These are phyloP conservation scores for Oryzias sinensis DNA, from an alignment of 2,797 vertebrate genomes.

Conservation along the genomic window DNA sequence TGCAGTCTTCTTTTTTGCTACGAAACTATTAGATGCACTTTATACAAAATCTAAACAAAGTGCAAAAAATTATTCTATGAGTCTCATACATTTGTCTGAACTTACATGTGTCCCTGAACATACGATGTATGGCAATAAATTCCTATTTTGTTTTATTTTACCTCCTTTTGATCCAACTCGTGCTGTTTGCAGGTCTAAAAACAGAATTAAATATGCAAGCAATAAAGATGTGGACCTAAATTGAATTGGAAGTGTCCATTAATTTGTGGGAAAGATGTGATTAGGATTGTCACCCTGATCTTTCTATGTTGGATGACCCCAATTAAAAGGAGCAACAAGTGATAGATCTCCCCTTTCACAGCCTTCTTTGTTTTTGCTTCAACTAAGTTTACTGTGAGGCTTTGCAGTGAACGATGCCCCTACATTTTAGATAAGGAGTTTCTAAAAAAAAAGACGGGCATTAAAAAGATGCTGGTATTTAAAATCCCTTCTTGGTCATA, in stretches of 20 bases:
- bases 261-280: slow-evolving; percentile 37
- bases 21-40: too few species aligned
- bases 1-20: too few species aligned
- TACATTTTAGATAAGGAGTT: too few species aligned
- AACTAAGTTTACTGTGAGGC: slow-evolving; percentile 3
- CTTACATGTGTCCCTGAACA: not conserved
- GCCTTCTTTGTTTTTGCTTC: slow-evolving; percentile 8
- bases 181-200: slow-evolving; percentile 13
- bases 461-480: too few species aligned
- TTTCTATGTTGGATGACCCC: slow-evolving; percentile 46
- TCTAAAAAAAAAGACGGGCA: too few species aligned
- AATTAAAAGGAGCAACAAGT: slow-evolving; percentile 25
- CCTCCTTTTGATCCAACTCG: not conserved
- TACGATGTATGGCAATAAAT: slow-evolving; percentile 1
- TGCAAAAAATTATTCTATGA: too few species aligned
- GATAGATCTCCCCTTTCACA: slow-evolving; percentile 18
- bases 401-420: not conserved
- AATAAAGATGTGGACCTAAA: slow-evolving; percentile 34
- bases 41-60: too few species aligned
- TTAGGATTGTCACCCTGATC: slow-evolving; percentile 37
- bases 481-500: too few species aligned
- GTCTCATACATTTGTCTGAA: too few species aligned
- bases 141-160: slow-evolving; percentile 4
- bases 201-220: slow-evolving; percentile 30
- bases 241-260: slow-evolving; percentile 50